Base-by-base conservation (phyloP, 2,888 invertebrate genomes). In the Scaptomyza cyrtandrae region DNA sequence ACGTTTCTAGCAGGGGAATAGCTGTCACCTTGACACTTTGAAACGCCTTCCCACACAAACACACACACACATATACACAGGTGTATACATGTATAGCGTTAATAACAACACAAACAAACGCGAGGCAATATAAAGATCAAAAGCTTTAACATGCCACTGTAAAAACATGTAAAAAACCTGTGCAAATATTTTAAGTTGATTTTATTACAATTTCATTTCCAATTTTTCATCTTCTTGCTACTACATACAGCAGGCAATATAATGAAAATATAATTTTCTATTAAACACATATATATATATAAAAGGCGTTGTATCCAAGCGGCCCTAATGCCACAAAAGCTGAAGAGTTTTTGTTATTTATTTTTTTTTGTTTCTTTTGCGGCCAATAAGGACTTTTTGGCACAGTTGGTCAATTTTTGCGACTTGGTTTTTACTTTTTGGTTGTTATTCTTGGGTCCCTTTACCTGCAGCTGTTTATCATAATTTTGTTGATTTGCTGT, bases 401-500 rank as follows among this genome's bases (percentile, higher is more conserved):
- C 74, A 60, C 78, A 75, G 78, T 75, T 75, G 75, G 75, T 78
- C 78, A 75, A 60, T 46, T 71, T 76, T 75, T 69, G 49, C 63
- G 62, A 63, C 72, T 78, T 75, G 64, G 13, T 71, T 65, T 58
- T 35, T 39, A 45, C 48, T 52, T 55, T 66, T 57, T 63, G 55
- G 55, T 46, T 49, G 13, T 52, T 48, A 33, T 57, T 37, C 39
- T 71, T 53, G 71, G 64, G 71, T 56, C 64, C 67, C 73, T 78
- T 87, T 87, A 85, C 85, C 89, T 85, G 85, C 85, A 85, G 85
- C 85, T 85, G 85, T 85, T 85, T 85, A 85, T 89, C 85, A 85
- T 85, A 85, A 85, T 87, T 88, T 88, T 86, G 89, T 78, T 85
- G 87, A 88, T 86, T 88, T 87, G 75, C 87, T 87, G 87, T 85